Conservation (phyloP, 2,113 vertebrate species). For the Etia nguti region DNA sequence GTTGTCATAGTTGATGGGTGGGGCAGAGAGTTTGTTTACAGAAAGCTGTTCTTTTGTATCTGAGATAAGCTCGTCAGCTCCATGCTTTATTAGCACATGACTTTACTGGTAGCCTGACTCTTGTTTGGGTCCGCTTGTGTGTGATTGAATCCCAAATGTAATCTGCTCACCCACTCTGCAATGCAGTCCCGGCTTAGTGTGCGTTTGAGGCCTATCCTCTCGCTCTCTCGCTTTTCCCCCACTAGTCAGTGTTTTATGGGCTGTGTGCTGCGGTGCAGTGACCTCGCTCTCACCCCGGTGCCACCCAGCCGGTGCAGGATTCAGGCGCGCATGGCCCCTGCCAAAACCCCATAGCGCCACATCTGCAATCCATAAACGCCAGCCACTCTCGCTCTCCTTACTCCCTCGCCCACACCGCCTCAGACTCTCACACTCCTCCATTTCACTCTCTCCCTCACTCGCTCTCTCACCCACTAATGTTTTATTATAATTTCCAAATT, state of each 20-base stretch:
- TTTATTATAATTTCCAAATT: slow-evolving; percentile 57
- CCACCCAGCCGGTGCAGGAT: slow-evolving; percentile 78
- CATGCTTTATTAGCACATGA: neutral
- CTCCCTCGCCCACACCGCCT: slow-evolving; percentile 68
- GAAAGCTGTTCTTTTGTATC: neutral
- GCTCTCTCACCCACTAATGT: slow-evolving; percentile 42
- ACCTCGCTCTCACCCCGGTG: slow-evolving; percentile 79
- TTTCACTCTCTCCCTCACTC: slow-evolving; percentile 39
- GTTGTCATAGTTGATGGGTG: neutral
- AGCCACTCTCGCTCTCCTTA: slow-evolving; percentile 71
- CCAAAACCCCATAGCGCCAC: slow-evolving; percentile 80
- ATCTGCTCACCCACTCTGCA: slow-evolving; percentile 22
- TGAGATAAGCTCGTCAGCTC: slow-evolving; percentile 16
- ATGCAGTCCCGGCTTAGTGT: neutral
- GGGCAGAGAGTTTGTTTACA: neutral
- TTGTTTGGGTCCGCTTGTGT: neutral
- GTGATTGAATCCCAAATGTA: slow-evolving; percentile 13
- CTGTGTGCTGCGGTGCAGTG: slow-evolving; percentile 74
- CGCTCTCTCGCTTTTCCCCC: slow-evolving; percentile 6
- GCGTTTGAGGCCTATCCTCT: slow-evolving; percentile 26
- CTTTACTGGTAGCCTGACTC: neutral
- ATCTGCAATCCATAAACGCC: slow-evolving; percentile 84
- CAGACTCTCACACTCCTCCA: slow-evolving; percentile 61
- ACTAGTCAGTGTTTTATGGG: slow-evolving; percentile 67
- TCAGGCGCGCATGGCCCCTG: slow-evolving; percentile 69